phyloP scores from a whole-genome alignment of 2,113 vertebrate species.

The human region DNA sequence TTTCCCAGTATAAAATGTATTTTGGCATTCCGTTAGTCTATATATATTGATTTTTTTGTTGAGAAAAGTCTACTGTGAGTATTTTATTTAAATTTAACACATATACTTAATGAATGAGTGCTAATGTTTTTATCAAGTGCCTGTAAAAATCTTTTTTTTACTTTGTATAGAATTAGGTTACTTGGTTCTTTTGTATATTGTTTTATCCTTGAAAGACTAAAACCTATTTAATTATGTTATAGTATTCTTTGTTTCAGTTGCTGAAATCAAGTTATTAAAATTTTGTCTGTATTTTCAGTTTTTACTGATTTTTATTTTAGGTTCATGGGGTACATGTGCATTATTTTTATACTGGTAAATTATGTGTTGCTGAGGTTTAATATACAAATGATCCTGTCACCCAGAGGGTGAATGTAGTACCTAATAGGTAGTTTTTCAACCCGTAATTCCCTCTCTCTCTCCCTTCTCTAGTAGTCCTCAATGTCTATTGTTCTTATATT shows the following conservation, averaged over 20 bases:
- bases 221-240: not conserved
- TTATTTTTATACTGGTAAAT: too few species aligned
- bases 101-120: not conserved
- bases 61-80: not conserved
- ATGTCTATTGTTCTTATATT: too few species aligned
- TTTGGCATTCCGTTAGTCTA: not conserved
- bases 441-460: too few species aligned
- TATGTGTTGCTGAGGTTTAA: too few species aligned
- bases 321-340: too few species aligned
- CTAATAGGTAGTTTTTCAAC: too few species aligned
- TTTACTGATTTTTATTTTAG: too few species aligned
- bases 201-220: not conserved
- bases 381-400: too few species aligned
- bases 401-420: too few species aligned
- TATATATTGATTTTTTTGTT: not conserved
- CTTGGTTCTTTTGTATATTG: not conserved
- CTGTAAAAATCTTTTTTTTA: not conserved
- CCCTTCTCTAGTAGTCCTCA: too few species aligned
- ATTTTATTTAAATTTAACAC: not conserved
- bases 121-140: not conserved
- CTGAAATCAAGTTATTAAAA: not conserved
- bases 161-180: not conserved
- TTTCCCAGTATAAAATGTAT: not conserved
- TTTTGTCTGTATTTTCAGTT: not conserved
- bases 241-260: not conserved